Evolutionary conservation across 2,888 invertebrate genomes (phyloP), one percentile per base, ranked within the genome.

Genomic region (Onthophagus sagittarius): DNA sequence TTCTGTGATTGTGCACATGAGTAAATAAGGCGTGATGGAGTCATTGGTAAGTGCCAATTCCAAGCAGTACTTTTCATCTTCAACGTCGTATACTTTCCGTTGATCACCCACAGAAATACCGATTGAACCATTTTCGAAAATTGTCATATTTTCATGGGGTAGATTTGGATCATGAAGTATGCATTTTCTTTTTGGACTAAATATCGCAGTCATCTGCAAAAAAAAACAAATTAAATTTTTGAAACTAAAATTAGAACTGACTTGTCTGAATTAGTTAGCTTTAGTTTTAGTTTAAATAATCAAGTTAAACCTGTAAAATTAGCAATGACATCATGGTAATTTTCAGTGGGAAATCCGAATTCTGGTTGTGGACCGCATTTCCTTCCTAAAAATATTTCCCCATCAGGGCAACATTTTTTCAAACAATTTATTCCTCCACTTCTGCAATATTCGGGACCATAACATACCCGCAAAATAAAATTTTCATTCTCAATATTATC

Each of bases 111-210:
- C 74, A 9, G 70, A 69, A 67, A 76, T 72, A 11, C 15, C 23
- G 69, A 79, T 76, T 7, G 70, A 70, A 11, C 78, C 78, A 14
- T 76, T 74, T 72, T 75, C 75, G 33, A 78, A 72, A n/a, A 78
- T 70, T 62, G 71, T 72, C 69, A 76, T 78, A 11, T 76, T 67
- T 62, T 71, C 75, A 11, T n/a, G 15, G 14, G 62, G 15, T 15
- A 63, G 71, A n/a, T 74, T 70, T 6, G 76, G 71, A 32, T 63
- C 62, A 65, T 77, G 77, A 2, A 74, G 67, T 31, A 70, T 70
- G 6, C 72, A 72, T 11, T 72, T 15, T 33, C 65, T 63, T 23
- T 65, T 70, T 5, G 75, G 74, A 62, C 74, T 75, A 15, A 76
- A 71, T 13, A 78, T 23, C 11, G 73, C 75, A 76, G 5, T 63